Conservation (phyloP, 2,113 vertebrate genomes). For the Varanus salvator region DNA sequence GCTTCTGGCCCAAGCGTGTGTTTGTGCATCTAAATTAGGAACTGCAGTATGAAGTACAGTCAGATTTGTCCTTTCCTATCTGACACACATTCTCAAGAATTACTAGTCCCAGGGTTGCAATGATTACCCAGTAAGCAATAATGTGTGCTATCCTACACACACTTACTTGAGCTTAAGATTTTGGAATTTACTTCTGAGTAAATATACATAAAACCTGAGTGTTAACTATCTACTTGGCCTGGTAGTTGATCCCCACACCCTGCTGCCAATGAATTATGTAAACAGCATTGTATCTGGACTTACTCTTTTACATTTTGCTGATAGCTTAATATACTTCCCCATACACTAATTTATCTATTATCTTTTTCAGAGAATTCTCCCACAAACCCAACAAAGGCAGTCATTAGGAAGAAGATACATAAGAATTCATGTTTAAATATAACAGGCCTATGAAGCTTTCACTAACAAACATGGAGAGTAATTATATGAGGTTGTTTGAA, state of each 20-base stretch:
- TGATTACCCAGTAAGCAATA: too few species aligned
- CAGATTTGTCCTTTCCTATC: too few species aligned
- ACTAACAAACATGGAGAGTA: slow-evolving; percentile 46
- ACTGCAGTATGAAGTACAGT: too few species aligned
- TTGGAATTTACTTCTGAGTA: neutral
- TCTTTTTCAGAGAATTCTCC: slow-evolving; percentile 11
- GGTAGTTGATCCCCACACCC: neutral
- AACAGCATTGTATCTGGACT: neutral
- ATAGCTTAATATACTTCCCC: neutral
- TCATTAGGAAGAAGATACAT: slow-evolving; percentile 41
- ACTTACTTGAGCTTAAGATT: neutral
- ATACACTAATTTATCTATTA: slow-evolving; percentile 1
- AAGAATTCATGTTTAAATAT: slow-evolving; percentile 35
- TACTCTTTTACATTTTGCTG: neutral
- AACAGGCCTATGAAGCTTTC: slow-evolving; percentile 19
- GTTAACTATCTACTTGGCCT: neutral
- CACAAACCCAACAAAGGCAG: neutral
- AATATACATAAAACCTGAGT: neutral
- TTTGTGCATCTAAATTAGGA: too few species aligned
- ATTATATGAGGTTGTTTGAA: slow-evolving; percentile 47
- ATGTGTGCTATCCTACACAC: neutral
- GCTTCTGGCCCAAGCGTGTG: too few species aligned
- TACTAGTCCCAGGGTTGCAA: too few species aligned
- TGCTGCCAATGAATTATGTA: neutral
- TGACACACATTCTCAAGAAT: too few species aligned